Base-by-base conservation (phyloP, 2,888 invertebrate genomes). In the Cynaeus angustus region DNA sequence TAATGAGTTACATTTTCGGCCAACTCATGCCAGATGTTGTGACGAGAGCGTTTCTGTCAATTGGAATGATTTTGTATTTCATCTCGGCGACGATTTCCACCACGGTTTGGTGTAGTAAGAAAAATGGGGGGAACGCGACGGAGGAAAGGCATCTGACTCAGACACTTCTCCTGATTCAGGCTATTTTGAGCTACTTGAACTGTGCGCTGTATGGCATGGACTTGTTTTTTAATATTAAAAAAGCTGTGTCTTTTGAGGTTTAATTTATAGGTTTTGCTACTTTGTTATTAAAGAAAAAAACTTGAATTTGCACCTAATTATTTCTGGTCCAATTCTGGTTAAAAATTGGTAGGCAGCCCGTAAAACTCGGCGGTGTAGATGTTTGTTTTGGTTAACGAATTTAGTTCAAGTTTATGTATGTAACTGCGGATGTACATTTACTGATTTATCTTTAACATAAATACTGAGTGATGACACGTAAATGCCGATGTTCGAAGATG, bases 11-110 rank as follows among this genome's bases (percentile, higher is more conserved):
- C 67, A 68, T 81, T 10, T 70, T 82, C 21, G 80, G 79, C 1
- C 79, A 81, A 46, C 72, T 74, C 10, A 82, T 82, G 79, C 80
- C 80, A 0, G 79, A 80, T 37, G 71, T 81, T 10, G 66, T 82
- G 37, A 76, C 80, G 43, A 74, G 82, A 46, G 81, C 81, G 14
- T 83, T 82, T 68, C 78, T 78, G 62, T 56, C 78, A 3, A 73
- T 83, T 4, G 82, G 78, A 3, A 75, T 75, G 43, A 74, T 79
- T 8, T 72, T 83, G n/a, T 82, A 79, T 71, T 79, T 80, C 48
- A 72, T 78, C 4, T 74, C 79, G 0, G 78, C 78, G 0, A 74
- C 75, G 9, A 72, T 80, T 4, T 76, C 77, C 3, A 65, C 71
- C 3, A 73, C 72, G 1, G 70, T 68, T 9, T 77, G 74, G 74